A percentile compares a stretch with the other conserved stretches of the same genome.
Evolutionary conservation across 2,797 vertebrate species (phyloP).

Genomic region (Falco concolor): DNA sequence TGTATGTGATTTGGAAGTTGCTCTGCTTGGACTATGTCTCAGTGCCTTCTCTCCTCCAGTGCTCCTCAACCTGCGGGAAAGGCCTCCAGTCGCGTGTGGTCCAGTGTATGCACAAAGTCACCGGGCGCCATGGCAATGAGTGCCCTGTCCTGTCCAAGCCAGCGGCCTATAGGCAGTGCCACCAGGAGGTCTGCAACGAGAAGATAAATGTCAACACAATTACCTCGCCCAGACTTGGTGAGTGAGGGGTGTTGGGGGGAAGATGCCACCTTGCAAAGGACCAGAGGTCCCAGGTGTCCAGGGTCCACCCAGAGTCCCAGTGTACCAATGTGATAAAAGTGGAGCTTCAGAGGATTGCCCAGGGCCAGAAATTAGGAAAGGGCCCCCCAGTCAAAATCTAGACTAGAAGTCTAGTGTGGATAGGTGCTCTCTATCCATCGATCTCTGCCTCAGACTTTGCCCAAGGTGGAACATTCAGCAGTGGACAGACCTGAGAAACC

Average conservation of each 20-base stretch:
- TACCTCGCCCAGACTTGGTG: slow-evolving; percentile 92
- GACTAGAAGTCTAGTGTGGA: neutral
- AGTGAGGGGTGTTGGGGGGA: slow-evolving; percentile 50
- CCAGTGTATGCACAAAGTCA: slow-evolving; percentile 96
- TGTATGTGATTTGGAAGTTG: neutral
- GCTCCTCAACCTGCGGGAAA: slow-evolving; percentile 91
- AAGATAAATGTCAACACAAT: slow-evolving; percentile 92
- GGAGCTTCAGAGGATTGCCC: neutral
- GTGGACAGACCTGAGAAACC: neutral
- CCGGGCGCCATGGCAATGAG: slow-evolving; percentile 90
- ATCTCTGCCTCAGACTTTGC: neutral
- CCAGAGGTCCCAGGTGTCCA: neutral
- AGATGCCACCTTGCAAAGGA: neutral
- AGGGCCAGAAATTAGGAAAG: neutral
- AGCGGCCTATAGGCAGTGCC: slow-evolving; percentile 87
- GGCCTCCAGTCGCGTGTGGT: slow-evolving; percentile 94
- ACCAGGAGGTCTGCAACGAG: slow-evolving; percentile 87
- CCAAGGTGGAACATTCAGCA: neutral
- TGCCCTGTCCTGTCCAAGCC: slow-evolving; percentile 83
- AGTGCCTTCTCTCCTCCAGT: slow-evolving; percentile 75
- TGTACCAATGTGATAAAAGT: neutral
- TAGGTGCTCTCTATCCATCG: neutral
- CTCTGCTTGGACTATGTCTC: neutral
- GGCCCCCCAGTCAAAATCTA: neutral
- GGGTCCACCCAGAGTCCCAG: neutral